Base-by-base conservation (phyloP, 64 coral and sea anemone genomes). In the Orbicella faveolata region DNA sequence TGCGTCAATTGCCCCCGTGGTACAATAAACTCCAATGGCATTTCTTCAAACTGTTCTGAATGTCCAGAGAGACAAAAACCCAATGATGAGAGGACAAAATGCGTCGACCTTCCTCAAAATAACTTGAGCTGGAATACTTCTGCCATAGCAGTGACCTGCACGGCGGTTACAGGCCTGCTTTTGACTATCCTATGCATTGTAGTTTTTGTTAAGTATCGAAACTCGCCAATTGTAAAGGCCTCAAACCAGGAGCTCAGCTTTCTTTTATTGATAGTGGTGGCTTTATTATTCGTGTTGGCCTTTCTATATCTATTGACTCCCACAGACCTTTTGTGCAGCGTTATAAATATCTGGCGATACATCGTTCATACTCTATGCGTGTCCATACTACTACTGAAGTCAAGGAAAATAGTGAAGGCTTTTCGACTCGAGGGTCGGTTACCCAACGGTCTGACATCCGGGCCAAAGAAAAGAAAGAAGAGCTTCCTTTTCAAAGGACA, bases 361-460 rank as follows among this genome's bases (percentile, higher is more conserved):
- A 37, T 61, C 12, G 44, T 90, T 5, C 69, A 86, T 17, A 90
- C 93, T 9, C 64, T 83, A 36, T 79, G 80, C 21, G 62, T 88
- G 30, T 94, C 93, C n/a, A 80, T 87, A 54, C 63, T 94, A 5
- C 54, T 90, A 26, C 51, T 94, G 39, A 90, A 94, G 89, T 73
- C 81, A 21, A 78, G 65, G 15, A 81, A 84, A 57, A 83, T 94
- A 9, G 79, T 94, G 3, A 80, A 59, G 35, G 93, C 93, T 39
- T 94, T 94, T n/a, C 10, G 73, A 34, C 18, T 74, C 14, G 20
- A 70, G 67, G 30, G 52, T 81, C 13, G 51, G 51, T 59, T 90
- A 35, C 77, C 74, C 6, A 20, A 90, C 61, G 13, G 48, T 57
- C 8, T 79, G 52, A 13, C 9, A 5, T 30, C 51, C 81, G 83